A percentile compares a stretch with the other conserved stretches of the same genome.
phyloP scores from a whole-genome alignment of 2,797 vertebrate genomes.

The Pangasius sanitwongsei region DNA sequence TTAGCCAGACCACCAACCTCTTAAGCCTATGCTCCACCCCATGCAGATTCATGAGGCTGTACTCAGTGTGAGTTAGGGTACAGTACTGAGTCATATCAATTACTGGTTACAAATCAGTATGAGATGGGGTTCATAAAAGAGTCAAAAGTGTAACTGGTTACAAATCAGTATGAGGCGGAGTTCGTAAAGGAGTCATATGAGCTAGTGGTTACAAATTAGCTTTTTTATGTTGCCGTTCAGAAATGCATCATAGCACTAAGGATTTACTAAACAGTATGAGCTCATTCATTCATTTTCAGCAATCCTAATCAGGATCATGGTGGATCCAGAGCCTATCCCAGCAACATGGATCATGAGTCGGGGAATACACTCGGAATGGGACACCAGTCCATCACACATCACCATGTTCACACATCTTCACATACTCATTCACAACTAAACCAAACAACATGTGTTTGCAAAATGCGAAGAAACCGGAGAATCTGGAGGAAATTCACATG shows the following conservation, averaged over 20 bases:
- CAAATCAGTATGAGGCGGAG: not conserved
- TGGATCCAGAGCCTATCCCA: not conserved
- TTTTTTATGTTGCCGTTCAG: not conserved
- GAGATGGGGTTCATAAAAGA: not conserved
- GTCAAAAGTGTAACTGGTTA: not conserved
- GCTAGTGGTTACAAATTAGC: not conserved
- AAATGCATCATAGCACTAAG: not conserved
- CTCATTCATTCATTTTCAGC: not conserved
- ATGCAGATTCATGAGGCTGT: constrained; percentile 24
- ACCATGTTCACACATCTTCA: not conserved
- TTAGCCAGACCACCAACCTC: constrained; percentile 55
- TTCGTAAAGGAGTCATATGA: not conserved
- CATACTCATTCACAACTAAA: not conserved
- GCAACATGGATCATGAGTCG: not conserved
- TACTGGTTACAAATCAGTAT: not conserved
- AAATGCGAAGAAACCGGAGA: not conserved
- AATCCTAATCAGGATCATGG: not conserved
- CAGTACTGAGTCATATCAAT: constrained; percentile 9
- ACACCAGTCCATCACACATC: not conserved
- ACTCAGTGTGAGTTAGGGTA: constrained; percentile 3
- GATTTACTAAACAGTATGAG: not conserved
- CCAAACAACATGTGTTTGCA: not conserved
- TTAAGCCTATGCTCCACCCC: constrained; percentile 16
- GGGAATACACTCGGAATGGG: not conserved
- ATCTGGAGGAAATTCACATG: not conserved